Base-by-base conservation (phyloP, 2,888 invertebrate species). In the Drosophila putrida region DNA sequence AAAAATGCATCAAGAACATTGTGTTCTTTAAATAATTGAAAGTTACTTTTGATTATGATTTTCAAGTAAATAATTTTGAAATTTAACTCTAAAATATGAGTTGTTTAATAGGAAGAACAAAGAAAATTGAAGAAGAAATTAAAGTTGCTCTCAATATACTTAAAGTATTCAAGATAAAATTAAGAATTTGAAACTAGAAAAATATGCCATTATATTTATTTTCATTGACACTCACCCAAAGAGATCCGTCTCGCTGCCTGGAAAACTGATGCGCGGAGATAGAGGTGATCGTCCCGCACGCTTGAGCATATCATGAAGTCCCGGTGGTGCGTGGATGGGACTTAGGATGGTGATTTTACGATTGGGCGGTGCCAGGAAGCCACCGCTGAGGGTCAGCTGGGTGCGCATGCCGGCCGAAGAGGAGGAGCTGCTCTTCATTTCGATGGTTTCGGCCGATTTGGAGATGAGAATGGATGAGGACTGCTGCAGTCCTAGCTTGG, bases 261-360 rank as follows among this genome's bases (percentile, higher is more conserved):
- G 93, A 60, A 92, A 93, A 67, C 91, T 92, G 71, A 93, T 92
- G 36, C 92, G 89, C 10, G 93, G 93, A 59, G 93, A 93, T 35
- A 93, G 62, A 0, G 93, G 93, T 27, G 92, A 92, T 15, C 92
- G 85, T 4, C 93, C 93, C 13, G 91, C 87, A 27, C 92, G 87
- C 63, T 91, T 92, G 4, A 93, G 78, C 85, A 92, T 88, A 43
- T 93, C 93, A 59, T 92, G 92, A 9, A 96, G 93, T 81, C 96
- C 96, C 0, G 94, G 93, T 72, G 94, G 93, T 4, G 94, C 93
- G 65, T 95, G 95, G 88, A 95, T 94, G 0, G 97, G 97, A 79
- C 97, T 97, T 65, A 97, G 93, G 65, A 97, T 97, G 41, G 96
- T 96, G 55, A 97, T 94, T 77, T 94, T 94, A 11, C 95, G 92